Conservation (phyloP, 2,888 invertebrate genomes). For the Tipula helvola region DNA sequence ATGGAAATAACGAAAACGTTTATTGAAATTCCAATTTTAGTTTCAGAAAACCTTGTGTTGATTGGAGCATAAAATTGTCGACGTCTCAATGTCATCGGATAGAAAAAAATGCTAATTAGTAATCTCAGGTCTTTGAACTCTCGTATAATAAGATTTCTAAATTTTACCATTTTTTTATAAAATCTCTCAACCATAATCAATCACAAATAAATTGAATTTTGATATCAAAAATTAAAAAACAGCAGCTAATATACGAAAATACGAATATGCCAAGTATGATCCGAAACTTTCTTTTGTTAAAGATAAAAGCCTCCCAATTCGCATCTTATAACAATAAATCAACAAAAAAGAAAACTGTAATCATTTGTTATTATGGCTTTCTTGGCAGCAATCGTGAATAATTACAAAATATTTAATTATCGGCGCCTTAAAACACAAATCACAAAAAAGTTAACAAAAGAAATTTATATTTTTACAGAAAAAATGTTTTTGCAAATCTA, state of each 20-base stretch:
- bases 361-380: not conserved
- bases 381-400: not conserved
- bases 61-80: not conserved
- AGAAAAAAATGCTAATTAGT: not conserved
- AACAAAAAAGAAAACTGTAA: not conserved
- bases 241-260: not conserved
- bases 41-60: not conserved
- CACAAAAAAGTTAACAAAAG: not conserved
- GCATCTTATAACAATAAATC: not conserved
- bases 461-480: not conserved
- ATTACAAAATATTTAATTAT: not conserved
- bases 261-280: not conserved
- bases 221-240: not conserved
- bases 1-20: too few relatives aligned
- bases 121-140: not conserved
- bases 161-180: not conserved
- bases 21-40: too few relatives aligned
- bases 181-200: not conserved
- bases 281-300: not conserved
- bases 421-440: not conserved
- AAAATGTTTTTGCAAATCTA: not conserved
- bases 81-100: not conserved
- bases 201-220: not conserved
- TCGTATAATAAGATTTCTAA: not conserved
- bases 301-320: not conserved